Base-by-base conservation (phyloP, 2,113 vertebrate genomes). In the Ammodytes dubius region DNA sequence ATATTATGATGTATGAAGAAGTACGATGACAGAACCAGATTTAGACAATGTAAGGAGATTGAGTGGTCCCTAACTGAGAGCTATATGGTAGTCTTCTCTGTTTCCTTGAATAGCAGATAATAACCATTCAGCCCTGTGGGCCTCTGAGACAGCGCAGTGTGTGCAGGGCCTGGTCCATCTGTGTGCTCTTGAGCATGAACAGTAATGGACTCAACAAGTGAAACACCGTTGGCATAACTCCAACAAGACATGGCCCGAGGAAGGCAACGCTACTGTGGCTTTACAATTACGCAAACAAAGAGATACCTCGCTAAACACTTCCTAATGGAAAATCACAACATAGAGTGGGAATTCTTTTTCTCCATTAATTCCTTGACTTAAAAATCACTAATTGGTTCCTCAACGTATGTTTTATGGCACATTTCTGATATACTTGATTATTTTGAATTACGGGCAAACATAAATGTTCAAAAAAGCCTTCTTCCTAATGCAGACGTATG, bases 221-320 rank as follows among this genome's bases (percentile, higher is more conserved):
- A 82, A 90, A 90, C 83, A 86, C 77, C 74, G 77, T 77, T 94
- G 92, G 92, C 92, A 85, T 42, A 45, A 88, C 75, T 94, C 94
- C 92, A 94, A 86, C 77, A 87, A 91, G 87, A 89, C 77, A 69
- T 68, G 80, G 90, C 91, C 75, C 6, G 49, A 93, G 91, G 89
- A 88, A 82, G 49, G 66, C 85, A 82, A 81, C 47, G 85, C 83
- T 90, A 91, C 88, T 84, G 70, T 84, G 86, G 83, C 79, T 87
- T 88, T 84, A 93, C 89, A 92, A 90, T 94, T 93, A 93, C 77
- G 56, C 89, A 93, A 90, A 95, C 88, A 94, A 91, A 91, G 75
- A 92, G 83, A 88, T 76, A 87, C 77, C 75, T 82, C 79, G 72
- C 83, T 94, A 93, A 95, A 93, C 80, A 87, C 86, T 91, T 94